Evolutionary conservation across 1,140 invertebrate species (phyloP), one percentile per base, ranked within the genome.

Genomic region (Steinernema khuongi): DNA sequence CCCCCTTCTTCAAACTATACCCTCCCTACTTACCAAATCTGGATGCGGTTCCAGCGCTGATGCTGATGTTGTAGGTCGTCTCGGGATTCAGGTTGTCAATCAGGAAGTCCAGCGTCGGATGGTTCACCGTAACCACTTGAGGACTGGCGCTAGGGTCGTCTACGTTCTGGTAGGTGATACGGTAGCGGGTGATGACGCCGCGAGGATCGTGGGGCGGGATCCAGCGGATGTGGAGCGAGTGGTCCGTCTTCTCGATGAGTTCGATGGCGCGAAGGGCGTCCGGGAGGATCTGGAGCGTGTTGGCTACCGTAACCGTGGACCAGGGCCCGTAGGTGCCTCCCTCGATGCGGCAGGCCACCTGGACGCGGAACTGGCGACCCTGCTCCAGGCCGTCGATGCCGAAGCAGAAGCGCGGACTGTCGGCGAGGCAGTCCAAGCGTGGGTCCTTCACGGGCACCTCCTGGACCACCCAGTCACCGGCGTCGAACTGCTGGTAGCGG

Each of bases 211-310:
- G 32, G 14, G 83, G 83, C 68, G 83, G 82, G 71, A 76, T 77
- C 83, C 83, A 84, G n/a, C 79, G 60, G 70, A 84, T 80, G 68
- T 85, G 82, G 36, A 84, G 74, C 1, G 85, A 83, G 69, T 85
- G 82, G 67, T 85, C 84, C n/a, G 84, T 85, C 71, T 85, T 84
- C 1, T 81, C 84, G 33, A 84, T 85, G 0, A 84, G 75, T 41
- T 84, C 75, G 71, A 84, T 84, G 26, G 81, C 74, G 30, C 77
- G 41, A n/a, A 82, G 84, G 66, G 83, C 84, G 73, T 85, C 84
- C 44, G 83, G 83, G n/a, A 84, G 72, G 29, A 85, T 75, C 76
- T 85, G 79, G 14, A 84, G 83, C 18, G 83, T 84, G 75, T 84
- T 84, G 26, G 83, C 83, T 70, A 85, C 81, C 18, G 85, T 76